Percentiles rank a stretch among this genome's conserved stretches.
phyloP scores from a whole-genome alignment of 2,888 invertebrate species.

The Meiosimyza decipiens region DNA sequence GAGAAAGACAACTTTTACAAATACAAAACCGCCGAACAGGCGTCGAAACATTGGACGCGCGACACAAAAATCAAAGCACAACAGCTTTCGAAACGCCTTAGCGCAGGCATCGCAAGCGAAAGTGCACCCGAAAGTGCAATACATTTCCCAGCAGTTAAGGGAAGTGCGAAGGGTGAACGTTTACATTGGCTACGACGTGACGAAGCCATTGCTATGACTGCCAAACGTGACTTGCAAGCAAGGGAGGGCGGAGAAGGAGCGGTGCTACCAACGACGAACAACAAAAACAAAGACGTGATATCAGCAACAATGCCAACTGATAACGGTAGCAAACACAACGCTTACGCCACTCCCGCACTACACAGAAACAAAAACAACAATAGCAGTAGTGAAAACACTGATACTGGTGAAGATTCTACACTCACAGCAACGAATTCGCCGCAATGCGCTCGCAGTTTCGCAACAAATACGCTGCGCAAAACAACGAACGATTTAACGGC shows the following conservation, averaged over 20 bases:
- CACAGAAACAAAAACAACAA: conserved; percentile 32
- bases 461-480: conserved; percentile 25
- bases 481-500: conserved; percentile 24
- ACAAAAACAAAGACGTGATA: conserved; percentile 23
- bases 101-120: conserved; percentile 40
- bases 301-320: background rate
- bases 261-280: conserved; percentile 31
- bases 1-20: conserved; percentile 66
- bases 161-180: conserved; percentile 51
- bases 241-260: conserved; percentile 35
- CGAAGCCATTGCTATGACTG: conserved; percentile 45
- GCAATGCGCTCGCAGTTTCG: conserved; percentile 39
- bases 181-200: conserved; percentile 61
- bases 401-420: conserved; percentile 28
- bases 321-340: conserved; percentile 30
- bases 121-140: conserved; percentile 26
- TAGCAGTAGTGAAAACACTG: conserved; percentile 20
- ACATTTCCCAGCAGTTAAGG: conserved; percentile 51
- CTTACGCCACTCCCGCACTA: conserved; percentile 24
- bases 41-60: conserved; percentile 43
- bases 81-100: conserved; percentile 43
- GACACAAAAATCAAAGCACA: conserved; percentile 41
- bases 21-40: conserved; percentile 65
- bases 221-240: conserved; percentile 37
- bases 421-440: conserved; percentile 42